Base-by-base conservation (phyloP, 2,797 vertebrate genomes). In the Spinus pinus region DNA sequence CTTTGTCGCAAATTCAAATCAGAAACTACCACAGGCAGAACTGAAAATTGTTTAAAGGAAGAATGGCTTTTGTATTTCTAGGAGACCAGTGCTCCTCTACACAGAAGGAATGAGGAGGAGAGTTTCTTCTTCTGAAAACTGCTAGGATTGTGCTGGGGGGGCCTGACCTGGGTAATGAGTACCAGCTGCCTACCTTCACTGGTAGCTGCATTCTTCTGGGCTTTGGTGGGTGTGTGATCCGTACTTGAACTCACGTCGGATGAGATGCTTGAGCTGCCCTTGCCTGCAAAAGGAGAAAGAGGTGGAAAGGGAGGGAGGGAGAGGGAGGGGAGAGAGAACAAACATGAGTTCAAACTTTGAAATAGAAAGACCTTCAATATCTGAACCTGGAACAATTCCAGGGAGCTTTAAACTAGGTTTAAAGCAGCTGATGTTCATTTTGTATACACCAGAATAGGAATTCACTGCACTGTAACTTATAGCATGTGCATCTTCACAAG, bases 231-330 rank as follows among this genome's bases (percentile, higher is more conserved):
- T 28, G 99, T 99, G 97, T 99, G 99, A 98, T 99, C 99, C 54
- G 99, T 99, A 98, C 99, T 98, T 90, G 99, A 99, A 98, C 99
- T 99, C 98, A 99, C 98, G 98, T 99, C 99, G 97, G 99, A 99
- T 97, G 99, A 99, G 98, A 99, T 99, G 98, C 99, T 99, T 98
- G 99, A 99, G 98, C 99, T 99, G 97, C 99, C 99, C 98, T 99
- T 99, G 98, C 99, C 99, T 99, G 96, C 81, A 94, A 95, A 93
- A 96, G 92, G 91, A 97, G 94, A 89, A 88, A 54, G 58, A 95
- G 86, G 22, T 31, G 37, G 66, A 88, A 28, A 72, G n/a, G 25
- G 51, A 16, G 81, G 19, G 30, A 49, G n/a, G 12, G 58, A 17
- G 39, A 8, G 35, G n/a, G 8, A 18, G 10, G 14, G 14, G 22